Conservation (phyloP, 1,140 invertebrate genomes). For the Micrasema longulum region DNA sequence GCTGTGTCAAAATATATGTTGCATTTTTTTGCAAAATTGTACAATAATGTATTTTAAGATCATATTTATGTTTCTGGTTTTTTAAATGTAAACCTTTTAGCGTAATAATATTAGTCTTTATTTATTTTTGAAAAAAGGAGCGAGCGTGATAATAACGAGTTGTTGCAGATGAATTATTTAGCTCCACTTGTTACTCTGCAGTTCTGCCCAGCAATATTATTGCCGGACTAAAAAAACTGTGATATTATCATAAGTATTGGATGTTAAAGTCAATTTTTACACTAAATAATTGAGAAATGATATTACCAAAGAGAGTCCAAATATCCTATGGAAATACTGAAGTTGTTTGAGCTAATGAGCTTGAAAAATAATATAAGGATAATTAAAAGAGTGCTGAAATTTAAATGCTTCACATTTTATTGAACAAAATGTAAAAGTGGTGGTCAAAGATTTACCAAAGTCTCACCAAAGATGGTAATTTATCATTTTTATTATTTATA, state of each 20-base stretch:
- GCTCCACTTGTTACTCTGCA: constrained; percentile 32
- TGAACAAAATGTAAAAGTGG: no score
- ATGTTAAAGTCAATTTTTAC: constrained; percentile 46
- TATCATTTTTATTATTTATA: no score
- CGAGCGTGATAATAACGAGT: no score
- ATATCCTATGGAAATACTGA: no score
- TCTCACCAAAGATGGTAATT: no score
- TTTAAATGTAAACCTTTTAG: neutral
- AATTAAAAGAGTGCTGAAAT: no score
- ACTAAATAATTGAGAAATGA: constrained; percentile 16
- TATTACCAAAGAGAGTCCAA: constrained; percentile 11
- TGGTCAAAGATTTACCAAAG: no score
- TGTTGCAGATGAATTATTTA: constrained; percentile 2
- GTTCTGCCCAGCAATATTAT: constrained; percentile 14
- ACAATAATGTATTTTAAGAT: constrained; percentile 32
- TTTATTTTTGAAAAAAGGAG: neutral
- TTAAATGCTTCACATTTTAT: no score
- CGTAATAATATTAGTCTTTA: constrained; percentile 5
- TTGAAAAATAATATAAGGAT: no score
- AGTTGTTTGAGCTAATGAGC: no score
- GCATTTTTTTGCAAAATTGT: constrained; percentile 35
- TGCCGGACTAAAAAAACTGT: constrained; percentile 42
- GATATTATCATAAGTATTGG: constrained; percentile 48
- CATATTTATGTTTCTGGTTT: neutral
- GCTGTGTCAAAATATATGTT: constrained; percentile 42